phyloP scores from a whole-genome alignment of 2,888 invertebrate species.

The Trypoxylon attenuatum region DNA sequence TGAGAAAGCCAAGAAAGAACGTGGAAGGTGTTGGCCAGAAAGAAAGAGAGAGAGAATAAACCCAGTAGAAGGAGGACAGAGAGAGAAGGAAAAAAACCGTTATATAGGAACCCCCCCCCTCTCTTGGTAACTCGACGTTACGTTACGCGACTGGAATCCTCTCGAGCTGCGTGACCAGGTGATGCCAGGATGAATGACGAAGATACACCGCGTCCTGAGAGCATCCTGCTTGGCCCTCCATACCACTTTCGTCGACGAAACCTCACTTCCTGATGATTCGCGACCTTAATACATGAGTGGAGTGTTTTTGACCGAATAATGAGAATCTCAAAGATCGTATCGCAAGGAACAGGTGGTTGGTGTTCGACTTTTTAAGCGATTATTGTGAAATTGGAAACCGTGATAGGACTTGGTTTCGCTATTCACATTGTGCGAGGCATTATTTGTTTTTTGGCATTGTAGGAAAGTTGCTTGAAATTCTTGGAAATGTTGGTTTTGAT shows the following conservation, averaged over 20 bases:
- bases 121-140: constrained; percentile 58
- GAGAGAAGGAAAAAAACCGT: constrained; percentile 62
- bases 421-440: too few species aligned
- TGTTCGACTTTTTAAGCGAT: too few species aligned
- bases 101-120: constrained; percentile 48
- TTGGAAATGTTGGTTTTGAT: too few species aligned
- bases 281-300: too few species aligned
- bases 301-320: too few species aligned
- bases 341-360: too few species aligned
- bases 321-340: too few species aligned
- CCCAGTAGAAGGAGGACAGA: constrained; percentile 8
- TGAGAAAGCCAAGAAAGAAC: constrained; percentile 30
- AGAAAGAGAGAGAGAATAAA: constrained; percentile 43
- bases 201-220: constrained; percentile 37
- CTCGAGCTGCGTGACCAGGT: constrained; percentile 55
- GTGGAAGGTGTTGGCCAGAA: constrained; percentile 6
- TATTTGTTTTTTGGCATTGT: too few species aligned
- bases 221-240: constrained; percentile 40
- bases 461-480: too few species aligned
- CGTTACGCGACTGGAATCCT: constrained; percentile 67
- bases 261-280: not conserved
- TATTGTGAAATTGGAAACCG: too few species aligned
- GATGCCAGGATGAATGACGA: constrained; percentile 58
- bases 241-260: constrained; percentile 35
- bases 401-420: too few species aligned